phyloP scores from a whole-genome alignment of 2,113 vertebrate genomes.

The Holacanthus passer region DNA sequence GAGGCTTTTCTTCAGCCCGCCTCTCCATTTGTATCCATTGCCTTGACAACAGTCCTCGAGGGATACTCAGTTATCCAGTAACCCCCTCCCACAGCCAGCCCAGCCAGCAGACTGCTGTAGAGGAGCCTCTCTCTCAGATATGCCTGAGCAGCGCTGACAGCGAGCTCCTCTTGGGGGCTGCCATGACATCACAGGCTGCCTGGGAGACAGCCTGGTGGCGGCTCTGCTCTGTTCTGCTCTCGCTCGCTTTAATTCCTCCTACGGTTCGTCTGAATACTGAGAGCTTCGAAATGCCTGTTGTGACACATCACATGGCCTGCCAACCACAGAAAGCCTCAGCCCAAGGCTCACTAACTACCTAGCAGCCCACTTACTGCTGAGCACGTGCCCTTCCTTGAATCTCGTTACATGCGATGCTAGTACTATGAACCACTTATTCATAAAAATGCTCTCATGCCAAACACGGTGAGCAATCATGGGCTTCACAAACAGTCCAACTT shows the following conservation, averaged over 20 bases:
- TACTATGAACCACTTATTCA: constrained; percentile 6
- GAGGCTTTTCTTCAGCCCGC: constrained; percentile 56
- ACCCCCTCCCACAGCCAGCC: constrained; percentile 59
- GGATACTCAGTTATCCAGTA: constrained; percentile 72
- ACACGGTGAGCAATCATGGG: background rate
- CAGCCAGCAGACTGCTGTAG: constrained; percentile 57
- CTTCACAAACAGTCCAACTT: background rate
- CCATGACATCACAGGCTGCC: constrained; percentile 77
- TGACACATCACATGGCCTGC: constrained; percentile 71
- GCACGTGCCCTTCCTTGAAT: constrained; percentile 10
- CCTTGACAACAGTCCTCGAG: constrained; percentile 78
- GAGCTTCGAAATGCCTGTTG: constrained; percentile 70
- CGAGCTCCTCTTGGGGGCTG: constrained; percentile 66
- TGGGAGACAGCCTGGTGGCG: constrained; percentile 73
- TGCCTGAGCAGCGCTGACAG: constrained; percentile 73
- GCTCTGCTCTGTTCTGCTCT: constrained; percentile 67
- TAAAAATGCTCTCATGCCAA: background rate
- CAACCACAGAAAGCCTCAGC: constrained; percentile 64
- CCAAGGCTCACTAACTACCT: constrained; percentile 65
- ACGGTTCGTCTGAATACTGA: constrained; percentile 70
- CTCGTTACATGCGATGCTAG: constrained; percentile 4
- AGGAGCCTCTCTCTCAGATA: constrained; percentile 60
- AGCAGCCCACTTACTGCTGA: constrained; percentile 50
- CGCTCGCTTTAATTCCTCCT: constrained; percentile 65
- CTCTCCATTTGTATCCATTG: constrained; percentile 76